Conservation (phyloP, 2,797 vertebrate genomes). For the Coendou prehensilis region DNA sequence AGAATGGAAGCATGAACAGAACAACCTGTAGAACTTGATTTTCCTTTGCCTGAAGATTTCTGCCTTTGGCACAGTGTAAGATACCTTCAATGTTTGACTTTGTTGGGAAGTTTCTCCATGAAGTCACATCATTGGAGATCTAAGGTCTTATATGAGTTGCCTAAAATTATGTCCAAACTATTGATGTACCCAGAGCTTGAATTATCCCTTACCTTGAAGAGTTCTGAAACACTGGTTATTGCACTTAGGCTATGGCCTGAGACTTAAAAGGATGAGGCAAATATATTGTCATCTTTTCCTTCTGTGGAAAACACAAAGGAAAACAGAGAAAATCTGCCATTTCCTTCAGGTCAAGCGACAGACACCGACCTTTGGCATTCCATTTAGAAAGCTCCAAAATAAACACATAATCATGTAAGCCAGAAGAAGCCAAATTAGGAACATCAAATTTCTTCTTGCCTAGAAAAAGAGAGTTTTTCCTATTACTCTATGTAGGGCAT, state of each 20-base stretch:
- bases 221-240: background rate
- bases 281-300: slow-evolving; percentile 52
- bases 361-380: slow-evolving; percentile 53
- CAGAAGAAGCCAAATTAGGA: slow-evolving; percentile 8
- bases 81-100: background rate
- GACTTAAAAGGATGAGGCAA: slow-evolving; percentile 8
- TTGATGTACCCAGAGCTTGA: background rate
- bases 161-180: background rate
- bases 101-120: background rate
- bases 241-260: background rate
- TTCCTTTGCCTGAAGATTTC: background rate
- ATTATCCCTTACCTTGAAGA: background rate
- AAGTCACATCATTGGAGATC: background rate
- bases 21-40: background rate
- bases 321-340: background rate
- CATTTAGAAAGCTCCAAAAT: slow-evolving; percentile 49
- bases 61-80: background rate
- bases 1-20: background rate
- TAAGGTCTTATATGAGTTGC: background rate
- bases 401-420: slow-evolving; percentile 13
- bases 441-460: slow-evolving; percentile 18
- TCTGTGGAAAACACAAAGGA: slow-evolving; percentile 52
- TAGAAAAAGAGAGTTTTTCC: background rate
- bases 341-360: slow-evolving; percentile 71
- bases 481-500: background rate